phyloP scores from a whole-genome alignment of 2,888 invertebrate species.

The Scelioninae gen. 1 region DNA sequence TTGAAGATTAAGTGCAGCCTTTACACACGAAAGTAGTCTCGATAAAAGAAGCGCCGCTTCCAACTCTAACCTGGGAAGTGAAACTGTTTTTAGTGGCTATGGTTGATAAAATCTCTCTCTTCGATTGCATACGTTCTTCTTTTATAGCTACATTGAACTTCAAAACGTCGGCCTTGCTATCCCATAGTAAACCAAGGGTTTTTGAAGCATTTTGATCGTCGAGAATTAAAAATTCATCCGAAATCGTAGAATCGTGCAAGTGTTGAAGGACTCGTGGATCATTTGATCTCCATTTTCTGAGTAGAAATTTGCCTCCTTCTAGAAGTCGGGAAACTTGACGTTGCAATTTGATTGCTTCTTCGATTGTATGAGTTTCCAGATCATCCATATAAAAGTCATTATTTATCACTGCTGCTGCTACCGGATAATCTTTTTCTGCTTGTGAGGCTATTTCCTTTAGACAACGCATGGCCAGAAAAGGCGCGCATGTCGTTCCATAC shows the following conservation, averaged over 20 bases:
- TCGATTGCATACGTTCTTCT: not conserved
- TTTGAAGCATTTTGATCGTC: not conserved
- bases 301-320: not conserved
- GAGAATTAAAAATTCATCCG: not conserved
- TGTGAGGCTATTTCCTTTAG: not conserved
- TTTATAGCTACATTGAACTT: not conserved
- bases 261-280: not conserved
- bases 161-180: not conserved
- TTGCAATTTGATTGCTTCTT: not conserved
- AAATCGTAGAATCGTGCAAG: not conserved
- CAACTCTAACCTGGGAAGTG: slow-evolving; percentile 13
- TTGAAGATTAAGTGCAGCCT: slow-evolving; percentile 12
- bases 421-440: slow-evolving; percentile 7
- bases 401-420: not conserved
- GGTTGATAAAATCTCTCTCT: not conserved
- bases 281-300: slow-evolving; percentile 56
- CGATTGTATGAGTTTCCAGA: not conserved
- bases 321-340: not conserved
- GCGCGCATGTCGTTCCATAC: not conserved
- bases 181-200: not conserved
- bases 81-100: not conserved
- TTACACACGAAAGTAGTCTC: not conserved
- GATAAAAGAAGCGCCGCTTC: not conserved
- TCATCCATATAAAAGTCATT: slow-evolving; percentile 71
- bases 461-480: slow-evolving; percentile 6